Evolutionary conservation across 2,113 vertebrate genomes (phyloP), one percentile per base, ranked within the genome.

Genomic region (Tenebrosternarchus preto): DNA sequence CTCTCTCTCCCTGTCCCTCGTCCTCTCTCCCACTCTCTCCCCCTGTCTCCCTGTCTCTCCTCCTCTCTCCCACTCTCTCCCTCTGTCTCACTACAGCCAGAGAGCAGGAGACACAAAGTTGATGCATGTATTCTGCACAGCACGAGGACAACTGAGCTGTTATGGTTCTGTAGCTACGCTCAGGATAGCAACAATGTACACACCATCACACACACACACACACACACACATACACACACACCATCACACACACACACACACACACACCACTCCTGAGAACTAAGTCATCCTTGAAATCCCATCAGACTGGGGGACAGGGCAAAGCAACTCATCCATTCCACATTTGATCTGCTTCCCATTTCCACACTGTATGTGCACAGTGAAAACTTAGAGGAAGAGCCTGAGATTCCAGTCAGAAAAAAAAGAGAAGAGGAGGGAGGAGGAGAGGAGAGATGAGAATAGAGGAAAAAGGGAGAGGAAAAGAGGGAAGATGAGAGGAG

Each of bases 271-370:
- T 67, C 24, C 57, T 57, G 64, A 59, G 53, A 36, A 78, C 36
- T 36, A 80, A 73, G 59, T 63, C 69, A 56, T 55, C 22, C 70
- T 27, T 78, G 63, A 73, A 73, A 66, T 60, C 61, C n/a, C 56
- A 46, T 80, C 53, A 68, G 22, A n/a, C 71, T 74, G 12, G 24
- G 19, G 24, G 66, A 67, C 24, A 59, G 59, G 16, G 68, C 59
- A 70, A 70, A 55, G n/a, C 29, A 71, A 15, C 22, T 79, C 61
- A 73, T 74, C 22, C 29, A 66, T 71, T 66, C 22, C 50, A 27
- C 17, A 29, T 83, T 66, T 80, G 29, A 80, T 46, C 25, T 76
- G 55, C 70, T 73, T 29, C 31, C 17, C 16, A 80, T 57, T 24
- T 70, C 53, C 16, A 75, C 25, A 63, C 72, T 57, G 68, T 22